Base-by-base conservation (phyloP, 2,888 invertebrate species). In the Zygothrica quintamaculata region DNA sequence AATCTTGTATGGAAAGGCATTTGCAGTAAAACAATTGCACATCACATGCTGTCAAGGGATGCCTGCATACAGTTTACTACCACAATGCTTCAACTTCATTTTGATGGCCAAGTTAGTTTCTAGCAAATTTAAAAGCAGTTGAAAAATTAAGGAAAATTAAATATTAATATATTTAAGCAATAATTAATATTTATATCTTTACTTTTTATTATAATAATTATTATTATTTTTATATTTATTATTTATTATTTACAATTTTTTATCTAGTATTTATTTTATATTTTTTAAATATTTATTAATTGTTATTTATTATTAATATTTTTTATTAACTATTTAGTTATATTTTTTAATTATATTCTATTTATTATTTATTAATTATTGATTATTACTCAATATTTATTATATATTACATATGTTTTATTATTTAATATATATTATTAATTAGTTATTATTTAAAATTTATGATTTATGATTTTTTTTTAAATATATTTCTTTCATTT, bases 241-340 rank as follows among this genome's bases (percentile, higher is more conserved):
- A 26, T 26, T 26, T 26, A 26, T 26, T 26, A 26, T 26, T 26
- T n/a, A n/a, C n/a, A n/a, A n/a, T n/a, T n/a, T n/a, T n/a, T n/a
- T n/a, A n/a, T n/a, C n/a, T n/a, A n/a, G n/a, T n/a, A n/a, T n/a
- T n/a, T n/a, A n/a, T n/a, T n/a, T n/a, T n/a, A n/a, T n/a, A n/a
- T n/a, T n/a, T n/a, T n/a, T n/a, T n/a, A n/a, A n/a, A n/a, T n/a
- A n/a, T n/a, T n/a, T n/a, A n/a, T n/a, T n/a, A n/a, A n/a, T n/a
- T n/a, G n/a, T n/a, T n/a, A n/a, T n/a, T n/a, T n/a, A 26, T 8
- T 26, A 4, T 26, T 26, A 26, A 6, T 26, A 26, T 8, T 26
- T 6, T 8, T 8, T 26, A 26, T 26, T 26, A 26, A 4, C 4
- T 6, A 26, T 26, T 26, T 26, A 8, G 4, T 26, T 26, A 26